Evolutionary conservation across 2,888 invertebrate species (phyloP).

Genomic region (Melieria omissa): DNA sequence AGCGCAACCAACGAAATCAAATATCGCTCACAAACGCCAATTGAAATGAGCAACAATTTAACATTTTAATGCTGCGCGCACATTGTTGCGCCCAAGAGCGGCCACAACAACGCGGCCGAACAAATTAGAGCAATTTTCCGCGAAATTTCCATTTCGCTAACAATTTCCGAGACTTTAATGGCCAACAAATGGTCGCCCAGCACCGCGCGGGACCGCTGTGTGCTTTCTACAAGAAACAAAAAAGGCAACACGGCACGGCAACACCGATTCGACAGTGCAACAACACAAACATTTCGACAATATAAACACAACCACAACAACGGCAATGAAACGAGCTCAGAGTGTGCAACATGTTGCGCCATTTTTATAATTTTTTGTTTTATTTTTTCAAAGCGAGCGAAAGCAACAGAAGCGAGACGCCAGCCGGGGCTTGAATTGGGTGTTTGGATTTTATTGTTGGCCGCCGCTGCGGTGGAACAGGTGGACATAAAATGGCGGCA

Average conservation of each 20-base stretch:
- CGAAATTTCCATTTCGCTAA: constrained; percentile 12
- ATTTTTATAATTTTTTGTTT: too few relatives aligned
- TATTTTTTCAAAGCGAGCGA: too few relatives aligned
- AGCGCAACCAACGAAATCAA: too few relatives aligned
- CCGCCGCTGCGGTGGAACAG: constrained; percentile 20
- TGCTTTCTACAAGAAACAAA: too few relatives aligned
- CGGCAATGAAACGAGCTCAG: too few relatives aligned
- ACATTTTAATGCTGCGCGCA: neutral
- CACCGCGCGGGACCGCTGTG: neutral
- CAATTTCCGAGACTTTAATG: neutral
- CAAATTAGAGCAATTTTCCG: neutral
- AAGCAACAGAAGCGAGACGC: too few relatives aligned
- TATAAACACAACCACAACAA: too few relatives aligned
- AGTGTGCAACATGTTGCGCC: too few relatives aligned
- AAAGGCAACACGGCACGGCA: too few relatives aligned
- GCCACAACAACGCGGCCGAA: neutral
- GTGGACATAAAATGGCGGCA: constrained; percentile 29
- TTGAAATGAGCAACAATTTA: neutral
- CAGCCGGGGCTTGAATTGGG: too few relatives aligned
- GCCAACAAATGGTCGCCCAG: neutral
- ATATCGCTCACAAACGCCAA: neutral
- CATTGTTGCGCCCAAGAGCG: neutral
- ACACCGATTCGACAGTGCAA: too few relatives aligned
- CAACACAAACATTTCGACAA: too few relatives aligned
- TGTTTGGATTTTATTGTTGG: neutral